Evolutionary conservation across 2,888 invertebrate genomes (phyloP).

Genomic region (Ormyrus pomaceus): DNA sequence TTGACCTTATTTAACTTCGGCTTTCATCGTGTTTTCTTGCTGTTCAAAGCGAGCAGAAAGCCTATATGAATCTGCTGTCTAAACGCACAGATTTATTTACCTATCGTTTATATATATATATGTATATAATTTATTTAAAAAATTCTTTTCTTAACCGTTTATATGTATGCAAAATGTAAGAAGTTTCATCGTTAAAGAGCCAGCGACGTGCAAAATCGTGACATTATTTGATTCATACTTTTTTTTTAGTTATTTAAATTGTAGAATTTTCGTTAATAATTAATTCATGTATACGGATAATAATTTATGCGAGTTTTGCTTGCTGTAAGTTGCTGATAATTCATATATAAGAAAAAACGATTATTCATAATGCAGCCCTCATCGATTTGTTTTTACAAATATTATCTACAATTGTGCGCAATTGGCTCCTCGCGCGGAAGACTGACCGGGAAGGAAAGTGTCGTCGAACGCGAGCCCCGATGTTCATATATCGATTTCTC

Average conservation of each 20-base stretch:
- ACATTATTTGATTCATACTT: conserved; percentile 18
- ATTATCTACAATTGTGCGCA: conserved; percentile 53
- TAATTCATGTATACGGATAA: not conserved
- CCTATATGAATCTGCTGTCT: conserved; percentile 15
- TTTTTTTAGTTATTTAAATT: conserved; percentile 7
- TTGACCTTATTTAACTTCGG: conserved; percentile 3
- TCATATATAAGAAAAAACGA: conserved; percentile 6
- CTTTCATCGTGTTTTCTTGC: conserved; percentile 4
- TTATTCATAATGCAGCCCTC: conserved; percentile 5
- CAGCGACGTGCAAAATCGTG: conserved; percentile 15
- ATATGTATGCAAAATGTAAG: conserved; percentile 38
- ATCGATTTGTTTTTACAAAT: conserved; percentile 3
- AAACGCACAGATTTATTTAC: conserved; percentile 9
- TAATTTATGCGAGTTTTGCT: conserved; percentile 32
- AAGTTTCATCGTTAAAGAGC: conserved; percentile 19
- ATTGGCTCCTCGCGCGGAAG: conserved; percentile 47
- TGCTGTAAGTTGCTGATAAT: not conserved
- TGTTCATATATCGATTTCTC: conserved; percentile 19
- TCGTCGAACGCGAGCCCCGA: conserved; percentile 44
- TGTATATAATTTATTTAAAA: conserved; percentile 29
- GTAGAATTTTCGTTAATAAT: conserved; percentile 4
- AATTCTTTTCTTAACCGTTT: conserved; percentile 2
- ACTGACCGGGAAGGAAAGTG: conserved; percentile 55
- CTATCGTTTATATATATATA: conserved; percentile 4
- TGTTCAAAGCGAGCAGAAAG: conserved; percentile 29